Conservation (phyloP, 2,888 invertebrate species). For the Crematogaster levior region DNA sequence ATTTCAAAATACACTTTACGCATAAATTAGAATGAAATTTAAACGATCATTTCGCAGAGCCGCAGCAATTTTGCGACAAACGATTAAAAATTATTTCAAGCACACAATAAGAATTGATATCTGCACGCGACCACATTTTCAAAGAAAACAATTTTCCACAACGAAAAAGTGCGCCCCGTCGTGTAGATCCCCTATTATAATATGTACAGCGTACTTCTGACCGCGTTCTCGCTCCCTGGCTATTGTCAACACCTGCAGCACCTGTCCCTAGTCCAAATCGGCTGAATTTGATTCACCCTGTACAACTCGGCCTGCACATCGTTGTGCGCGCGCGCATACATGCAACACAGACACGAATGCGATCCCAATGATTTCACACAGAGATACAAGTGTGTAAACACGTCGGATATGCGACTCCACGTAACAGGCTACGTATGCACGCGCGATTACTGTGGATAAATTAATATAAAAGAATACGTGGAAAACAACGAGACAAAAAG, state of each 20-base stretch:
- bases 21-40: conserved; percentile 58
- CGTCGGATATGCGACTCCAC: conserved; percentile 59
- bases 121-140: conserved; percentile 50
- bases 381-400: conserved; percentile 64
- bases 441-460: conserved; percentile 69
- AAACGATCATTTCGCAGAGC: background rate
- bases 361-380: conserved; percentile 56
- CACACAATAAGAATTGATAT: conserved; percentile 49
- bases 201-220: conserved; percentile 56
- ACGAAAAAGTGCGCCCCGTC: conserved; percentile 5
- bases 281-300: conserved; percentile 67
- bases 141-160: conserved; percentile 24
- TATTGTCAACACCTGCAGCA: conserved; percentile 63
- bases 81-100: conserved; percentile 33
- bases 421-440: conserved; percentile 62
- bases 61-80: conserved; percentile 44
- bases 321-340: background rate
- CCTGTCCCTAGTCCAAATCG: conserved; percentile 59
- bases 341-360: conserved; percentile 9
- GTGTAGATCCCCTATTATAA: background rate
- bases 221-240: conserved; percentile 44
- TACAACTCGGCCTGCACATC: conserved; percentile 47
- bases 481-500: conserved; percentile 30
- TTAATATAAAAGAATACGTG: conserved; percentile 57
- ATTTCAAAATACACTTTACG: conserved; percentile 26